Percentiles rank a stretch among this genome's conserved stretches.
These are phyloP conservation scores for Cololabis saira DNA, from an alignment of 2,113 vertebrate genomes.

Conservation along the genomic window DNA sequence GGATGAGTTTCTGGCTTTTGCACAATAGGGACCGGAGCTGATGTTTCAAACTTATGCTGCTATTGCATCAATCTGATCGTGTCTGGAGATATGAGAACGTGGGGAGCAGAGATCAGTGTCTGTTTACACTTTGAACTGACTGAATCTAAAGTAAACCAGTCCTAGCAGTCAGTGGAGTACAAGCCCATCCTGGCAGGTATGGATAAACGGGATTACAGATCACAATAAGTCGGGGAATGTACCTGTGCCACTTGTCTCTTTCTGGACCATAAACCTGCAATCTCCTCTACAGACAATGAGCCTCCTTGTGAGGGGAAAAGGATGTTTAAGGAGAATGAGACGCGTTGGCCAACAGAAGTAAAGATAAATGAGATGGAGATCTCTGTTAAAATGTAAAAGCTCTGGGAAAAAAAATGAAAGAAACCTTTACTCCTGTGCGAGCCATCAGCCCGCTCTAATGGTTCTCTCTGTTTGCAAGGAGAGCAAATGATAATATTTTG, in stretches of 20 bases:
- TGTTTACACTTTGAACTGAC: constrained; percentile 31
- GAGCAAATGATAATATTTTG: constrained; percentile 57
- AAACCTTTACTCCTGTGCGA: constrained; percentile 51
- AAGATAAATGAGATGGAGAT: constrained; percentile 49
- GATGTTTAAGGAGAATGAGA: constrained; percentile 59
- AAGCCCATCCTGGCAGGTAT: constrained; percentile 44
- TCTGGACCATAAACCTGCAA: constrained; percentile 59
- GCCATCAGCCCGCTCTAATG: constrained; percentile 46
- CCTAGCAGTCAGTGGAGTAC: constrained; percentile 34
- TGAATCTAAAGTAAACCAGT: constrained; percentile 45
- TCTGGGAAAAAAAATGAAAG: constrained; percentile 41
- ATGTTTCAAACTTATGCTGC: constrained; percentile 17
- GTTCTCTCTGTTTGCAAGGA: constrained; percentile 22
- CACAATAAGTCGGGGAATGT: constrained; percentile 60
- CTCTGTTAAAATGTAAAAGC: constrained; percentile 51
- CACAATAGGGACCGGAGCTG: not conserved
- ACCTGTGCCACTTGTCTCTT: constrained; percentile 70
- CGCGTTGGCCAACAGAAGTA: constrained; percentile 67
- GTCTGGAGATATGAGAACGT: constrained; percentile 46
- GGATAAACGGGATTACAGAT: constrained; percentile 50
- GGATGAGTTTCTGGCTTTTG: constrained; percentile 1
- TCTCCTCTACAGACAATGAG: constrained; percentile 62
- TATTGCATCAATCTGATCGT: constrained; percentile 38
- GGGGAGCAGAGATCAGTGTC: constrained; percentile 29
- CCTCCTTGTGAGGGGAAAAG: constrained; percentile 61